Conservation (phyloP, 2,888 invertebrate genomes). For the Zhuqinia jingwanae region DNA sequence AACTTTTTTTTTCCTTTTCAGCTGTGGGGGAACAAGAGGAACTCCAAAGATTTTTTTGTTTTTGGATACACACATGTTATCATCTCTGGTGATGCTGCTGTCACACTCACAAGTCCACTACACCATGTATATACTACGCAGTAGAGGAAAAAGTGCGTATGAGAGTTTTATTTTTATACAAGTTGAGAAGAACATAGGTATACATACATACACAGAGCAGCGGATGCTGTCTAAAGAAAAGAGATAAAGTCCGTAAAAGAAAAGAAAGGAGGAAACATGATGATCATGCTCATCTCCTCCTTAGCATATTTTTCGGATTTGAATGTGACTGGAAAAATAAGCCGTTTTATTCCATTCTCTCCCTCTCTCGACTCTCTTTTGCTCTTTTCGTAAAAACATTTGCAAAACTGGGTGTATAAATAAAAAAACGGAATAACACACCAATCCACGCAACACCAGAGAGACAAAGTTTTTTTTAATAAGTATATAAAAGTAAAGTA, state of each 20-base stretch:
- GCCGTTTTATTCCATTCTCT: conserved; percentile 20
- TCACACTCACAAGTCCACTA: background rate
- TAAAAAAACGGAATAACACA: conserved; percentile 25
- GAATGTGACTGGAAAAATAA: conserved; percentile 45
- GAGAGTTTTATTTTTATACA: background rate
- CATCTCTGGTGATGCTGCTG: background rate
- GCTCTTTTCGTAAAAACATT: conserved; percentile 34
- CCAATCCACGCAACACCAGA: background rate
- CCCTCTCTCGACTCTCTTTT: too few species aligned
- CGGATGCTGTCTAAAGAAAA: background rate
- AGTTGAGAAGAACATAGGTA: conserved; percentile 44
- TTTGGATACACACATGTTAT: background rate
- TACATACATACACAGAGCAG: background rate
- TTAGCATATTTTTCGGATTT: conserved; percentile 50
- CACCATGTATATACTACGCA: too few species aligned
- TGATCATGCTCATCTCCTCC: conserved; percentile 37
- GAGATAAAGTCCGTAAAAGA: background rate
- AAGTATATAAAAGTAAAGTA: background rate
- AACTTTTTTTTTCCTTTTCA: conserved; percentile 9
- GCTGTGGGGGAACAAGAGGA: background rate
- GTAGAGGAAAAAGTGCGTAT: conserved; percentile 43
- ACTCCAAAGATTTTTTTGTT: too few species aligned
- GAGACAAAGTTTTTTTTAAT: conserved; percentile 23
- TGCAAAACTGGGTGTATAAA: conserved; percentile 50
- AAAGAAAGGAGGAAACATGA: background rate